Evolutionary conservation across 2,888 invertebrate species (phyloP), one percentile per base, ranked within the genome.

Genomic region (Pseudolycoriella hygida): DNA sequence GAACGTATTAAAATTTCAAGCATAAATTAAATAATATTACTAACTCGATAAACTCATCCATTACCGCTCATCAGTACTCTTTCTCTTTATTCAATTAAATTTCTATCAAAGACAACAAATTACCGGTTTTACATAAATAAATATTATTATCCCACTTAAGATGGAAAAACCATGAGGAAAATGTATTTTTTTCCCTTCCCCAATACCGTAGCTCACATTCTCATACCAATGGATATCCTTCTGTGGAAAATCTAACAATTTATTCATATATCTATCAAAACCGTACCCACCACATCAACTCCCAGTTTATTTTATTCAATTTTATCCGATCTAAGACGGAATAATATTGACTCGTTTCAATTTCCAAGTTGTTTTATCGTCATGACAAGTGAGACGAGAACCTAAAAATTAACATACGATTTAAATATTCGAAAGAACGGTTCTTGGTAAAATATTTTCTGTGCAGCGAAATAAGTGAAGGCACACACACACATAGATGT

Each of bases 321-420:
- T 18, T 40, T 19, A 40, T 40, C 15, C 17, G 11, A 38, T 40
- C 15, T 40, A 40, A 40, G 19, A 40, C 18, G 19, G n/a, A 40
- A 40, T 40, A 40, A 40, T 40, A 40, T 40, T 40, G 40, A 40
- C 40, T 40, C 19, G 40, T 19, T 40, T 40, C 40, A 40, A 40
- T 40, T 40, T 40, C 40, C 40, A 40, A 40, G 40, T 40, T 40
- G 40, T 40, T 40, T 18, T 17, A 40, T 40, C 40, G 40, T 12
- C 18, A 40, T 40, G 40, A 40, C 40, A 40, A 40, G 40, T 18
- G 40, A 40, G 40, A 40, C 18, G 40, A 40, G 40, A 40, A 40
- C 40, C 40, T 18, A 17, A n/a, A 40, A 40, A 40, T 40, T 40
- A 40, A 40, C 40, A 40, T 40, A 40, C 40, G 40, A 40, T 40